Base-by-base conservation (phyloP, 2,888 invertebrate genomes). In the Papilio protenor region DNA sequence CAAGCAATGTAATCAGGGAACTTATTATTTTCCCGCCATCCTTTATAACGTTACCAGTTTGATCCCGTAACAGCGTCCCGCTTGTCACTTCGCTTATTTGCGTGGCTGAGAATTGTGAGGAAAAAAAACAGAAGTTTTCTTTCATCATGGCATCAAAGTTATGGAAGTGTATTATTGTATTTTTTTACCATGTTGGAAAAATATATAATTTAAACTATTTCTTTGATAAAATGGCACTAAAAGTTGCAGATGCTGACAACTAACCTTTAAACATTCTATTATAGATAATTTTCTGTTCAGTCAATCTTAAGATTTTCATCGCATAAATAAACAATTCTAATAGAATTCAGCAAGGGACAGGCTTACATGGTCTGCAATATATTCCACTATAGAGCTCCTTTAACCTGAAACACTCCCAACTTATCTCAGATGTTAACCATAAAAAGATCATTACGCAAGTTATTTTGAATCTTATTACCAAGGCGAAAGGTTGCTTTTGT, bases 371-470 rank as follows among this genome's bases (percentile, higher is more conserved):
- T 87, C 86, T 86, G 83, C 84, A 86, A 87, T 88, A 87, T 86
- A 89, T 84, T 86, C 83, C 85, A 85, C 83, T 87, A 86, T 84
- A 88, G 87, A 83, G 85, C 85, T 87, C 86, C 87, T 86, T 86
- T 87, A 91, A 92, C 91, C 92, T 91, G 91, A 93, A 91, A 90
- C 90, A 85, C 85, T 84, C 88, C 86, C 85, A 89, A 91, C 86
- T 91, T 92, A 92, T 92, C 90, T 92, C 75, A 81, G 88, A 89
- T 88, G 88, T 89, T 89, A 90, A 89, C 89, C 88, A 88, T 88
- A 88, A 85, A 86, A 87, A 81, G 71, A 72, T 80, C 70, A 49
- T 55, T 73, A 75, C 77, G 70, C 79, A 79, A 80, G 75, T 79
- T 76, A 86, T 84, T 85, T 73, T 83, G 78, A 80, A 84, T 85